phyloP scores from a whole-genome alignment of 1,140 invertebrate genomes.

The Sminthurides bifidus region DNA sequence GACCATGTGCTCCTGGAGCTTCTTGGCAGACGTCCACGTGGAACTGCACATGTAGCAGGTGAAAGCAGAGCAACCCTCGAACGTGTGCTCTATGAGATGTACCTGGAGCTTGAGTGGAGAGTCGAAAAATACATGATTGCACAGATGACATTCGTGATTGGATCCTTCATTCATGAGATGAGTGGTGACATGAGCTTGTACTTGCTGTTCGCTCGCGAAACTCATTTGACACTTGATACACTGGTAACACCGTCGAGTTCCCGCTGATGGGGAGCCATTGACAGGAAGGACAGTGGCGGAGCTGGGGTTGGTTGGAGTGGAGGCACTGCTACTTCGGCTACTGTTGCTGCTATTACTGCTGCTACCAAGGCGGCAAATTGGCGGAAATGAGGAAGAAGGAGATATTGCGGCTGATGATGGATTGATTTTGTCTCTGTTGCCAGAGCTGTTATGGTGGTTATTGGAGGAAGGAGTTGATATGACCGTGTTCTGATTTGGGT shows the following conservation, averaged over 20 bases:
- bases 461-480: too few relatives aligned
- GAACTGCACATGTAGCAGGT: slow-evolving; percentile 80
- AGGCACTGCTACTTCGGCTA: neutral
- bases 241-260: slow-evolving; percentile 42
- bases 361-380: too few relatives aligned
- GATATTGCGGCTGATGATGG: neutral
- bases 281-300: too few relatives aligned
- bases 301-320: neutral
- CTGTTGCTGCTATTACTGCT: neutral
- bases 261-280: too few relatives aligned
- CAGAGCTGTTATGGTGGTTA: neutral
- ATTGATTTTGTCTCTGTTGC: neutral
- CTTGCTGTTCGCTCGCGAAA: slow-evolving; percentile 54
- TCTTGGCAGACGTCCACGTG: slow-evolving; percentile 65
- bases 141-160: slow-evolving; percentile 59
- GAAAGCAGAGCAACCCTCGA: slow-evolving; percentile 65
- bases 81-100: slow-evolving; percentile 86
- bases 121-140: slow-evolving; percentile 41
- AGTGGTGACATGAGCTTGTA: slow-evolving; percentile 49
- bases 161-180: slow-evolving; percentile 46
- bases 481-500: too few relatives aligned
- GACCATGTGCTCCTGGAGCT: slow-evolving; percentile 66
- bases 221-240: slow-evolving; percentile 58
- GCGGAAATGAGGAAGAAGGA: too few relatives aligned
- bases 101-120: slow-evolving; percentile 64